Evolutionary conservation across 2,113 vertebrate species (phyloP).

Genomic region (Anarhynchus alexandrinus): DNA sequence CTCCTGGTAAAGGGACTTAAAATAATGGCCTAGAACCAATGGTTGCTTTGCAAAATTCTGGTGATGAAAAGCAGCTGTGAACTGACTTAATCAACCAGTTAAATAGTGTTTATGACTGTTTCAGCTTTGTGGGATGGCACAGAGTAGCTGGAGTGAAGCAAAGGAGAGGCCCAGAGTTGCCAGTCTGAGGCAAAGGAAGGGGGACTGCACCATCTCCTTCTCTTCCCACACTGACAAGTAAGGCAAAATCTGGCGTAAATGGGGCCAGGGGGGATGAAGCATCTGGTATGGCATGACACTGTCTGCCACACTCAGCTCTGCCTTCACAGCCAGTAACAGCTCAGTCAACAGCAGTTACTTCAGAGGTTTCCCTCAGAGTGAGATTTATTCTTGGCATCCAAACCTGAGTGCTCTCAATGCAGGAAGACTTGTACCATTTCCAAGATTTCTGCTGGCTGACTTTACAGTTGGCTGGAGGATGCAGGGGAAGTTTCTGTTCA

Average conservation of each 20-base stretch:
- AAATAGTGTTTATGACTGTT: background rate
- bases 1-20: background rate
- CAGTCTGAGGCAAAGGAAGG: background rate
- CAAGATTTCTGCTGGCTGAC: slow-evolving; percentile 59
- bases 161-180: background rate
- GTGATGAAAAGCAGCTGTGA: slow-evolving; percentile 15
- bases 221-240: background rate
- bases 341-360: slow-evolving; percentile 36
- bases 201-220: background rate
- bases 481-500: slow-evolving; percentile 52
- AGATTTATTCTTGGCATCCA: slow-evolving; percentile 58
- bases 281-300: slow-evolving; percentile 17
- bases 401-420: background rate
- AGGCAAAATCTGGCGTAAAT: background rate
- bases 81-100: background rate
- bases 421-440: slow-evolving; percentile 53
- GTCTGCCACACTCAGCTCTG: slow-evolving; percentile 44
- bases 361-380: slow-evolving; percentile 51
- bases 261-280: background rate
- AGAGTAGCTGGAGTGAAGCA: background rate
- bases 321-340: slow-evolving; percentile 33
- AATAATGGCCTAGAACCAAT: background rate
- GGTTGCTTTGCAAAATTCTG: background rate
- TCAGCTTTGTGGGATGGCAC: background rate
- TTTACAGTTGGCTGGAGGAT: slow-evolving; percentile 58